Evolutionary conservation across 2,888 invertebrate genomes (phyloP).

Genomic region (Galerucella nymphaeae): DNA sequence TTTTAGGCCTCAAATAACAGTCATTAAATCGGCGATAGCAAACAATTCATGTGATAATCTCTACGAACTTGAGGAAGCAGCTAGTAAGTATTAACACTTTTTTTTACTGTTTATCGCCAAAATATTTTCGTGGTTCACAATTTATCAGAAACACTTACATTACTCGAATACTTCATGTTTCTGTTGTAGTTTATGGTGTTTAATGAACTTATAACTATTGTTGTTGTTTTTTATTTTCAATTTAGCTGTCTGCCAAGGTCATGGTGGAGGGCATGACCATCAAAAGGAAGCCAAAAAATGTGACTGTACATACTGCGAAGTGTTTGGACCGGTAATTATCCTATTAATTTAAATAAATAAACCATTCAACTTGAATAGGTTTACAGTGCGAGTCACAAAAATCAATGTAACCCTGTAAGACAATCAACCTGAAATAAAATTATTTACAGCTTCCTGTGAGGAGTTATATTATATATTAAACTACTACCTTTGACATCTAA

Average conservation of each 20-base stretch:
- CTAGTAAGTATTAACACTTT: constrained; percentile 38
- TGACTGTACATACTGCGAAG: constrained; percentile 62
- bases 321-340: constrained; percentile 57
- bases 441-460: too few species aligned
- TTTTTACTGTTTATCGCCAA: not conserved
- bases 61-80: constrained; percentile 50
- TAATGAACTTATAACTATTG: not conserved
- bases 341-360: constrained; percentile 26
- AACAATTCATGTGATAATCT: constrained; percentile 45
- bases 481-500: too few species aligned
- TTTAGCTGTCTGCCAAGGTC: constrained; percentile 38
- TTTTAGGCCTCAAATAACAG: constrained; percentile 25
- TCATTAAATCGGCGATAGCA: constrained; percentile 19
- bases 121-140: too few species aligned
- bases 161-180: too few species aligned
- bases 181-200: too few species aligned
- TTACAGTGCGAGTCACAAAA: not conserved
- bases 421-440: not conserved
- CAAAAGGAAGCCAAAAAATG: constrained; percentile 60
- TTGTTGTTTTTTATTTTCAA: constrained; percentile 2
- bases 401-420: not conserved
- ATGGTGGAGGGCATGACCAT: constrained; percentile 41
- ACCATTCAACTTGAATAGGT: not conserved
- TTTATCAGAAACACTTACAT: too few species aligned
- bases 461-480: too few species aligned